Evolutionary conservation across 2,888 invertebrate species (phyloP).

Genomic region (Caenorhabditis sp.): DNA sequence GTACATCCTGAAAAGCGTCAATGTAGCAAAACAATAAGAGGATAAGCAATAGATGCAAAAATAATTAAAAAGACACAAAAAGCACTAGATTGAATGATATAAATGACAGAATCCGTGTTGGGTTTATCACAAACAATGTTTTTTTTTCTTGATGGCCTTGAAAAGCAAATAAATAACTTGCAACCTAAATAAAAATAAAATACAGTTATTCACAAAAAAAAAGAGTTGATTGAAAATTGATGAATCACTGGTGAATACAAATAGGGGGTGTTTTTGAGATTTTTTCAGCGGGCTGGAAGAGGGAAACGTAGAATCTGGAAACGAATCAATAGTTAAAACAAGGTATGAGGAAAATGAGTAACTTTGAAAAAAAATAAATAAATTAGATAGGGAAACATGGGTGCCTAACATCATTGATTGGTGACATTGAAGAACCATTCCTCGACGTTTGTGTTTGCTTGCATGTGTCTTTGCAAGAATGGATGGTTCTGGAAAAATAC

Average conservation of each 20-base stretch:
- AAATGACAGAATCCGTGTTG: too few species aligned
- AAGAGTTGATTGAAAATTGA: too few species aligned
- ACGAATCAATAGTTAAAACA: background rate
- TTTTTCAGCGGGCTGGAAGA: background rate
- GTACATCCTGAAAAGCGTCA: background rate
- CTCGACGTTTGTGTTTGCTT: conserved; percentile 33
- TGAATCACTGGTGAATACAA: background rate
- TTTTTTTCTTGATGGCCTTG: too few species aligned
- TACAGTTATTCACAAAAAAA: background rate
- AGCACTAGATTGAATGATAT: background rate
- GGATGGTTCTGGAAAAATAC: conserved; percentile 18
- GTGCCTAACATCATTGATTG: background rate
- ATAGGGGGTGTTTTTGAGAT: background rate
- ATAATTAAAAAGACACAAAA: background rate
- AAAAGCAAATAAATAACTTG: background rate
- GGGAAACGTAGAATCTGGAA: background rate
- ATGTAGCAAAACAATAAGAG: background rate
- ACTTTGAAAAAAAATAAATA: background rate
- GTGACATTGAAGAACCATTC: conserved; percentile 44
- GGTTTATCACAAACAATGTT: too few species aligned
- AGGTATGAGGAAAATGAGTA: background rate
- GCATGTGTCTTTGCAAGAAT: conserved; percentile 19
- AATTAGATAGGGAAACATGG: background rate
- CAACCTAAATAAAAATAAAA: background rate
- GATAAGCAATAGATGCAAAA: background rate